Conservation (phyloP, 2,113 vertebrate species). For the Felis chaus region DNA sequence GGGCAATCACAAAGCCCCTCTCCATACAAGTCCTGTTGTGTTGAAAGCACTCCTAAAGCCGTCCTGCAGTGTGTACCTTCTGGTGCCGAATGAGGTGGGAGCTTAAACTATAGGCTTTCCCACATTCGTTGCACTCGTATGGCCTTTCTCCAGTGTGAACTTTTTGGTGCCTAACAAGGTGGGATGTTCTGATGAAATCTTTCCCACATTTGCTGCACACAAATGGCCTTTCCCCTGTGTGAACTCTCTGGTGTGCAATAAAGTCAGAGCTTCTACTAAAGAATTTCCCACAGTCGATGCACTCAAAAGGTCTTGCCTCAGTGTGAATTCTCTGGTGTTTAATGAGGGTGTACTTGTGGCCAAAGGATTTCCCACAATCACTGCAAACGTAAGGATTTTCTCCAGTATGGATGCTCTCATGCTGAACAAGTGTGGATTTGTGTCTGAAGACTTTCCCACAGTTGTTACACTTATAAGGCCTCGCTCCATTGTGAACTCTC, state of each 20-base stretch:
- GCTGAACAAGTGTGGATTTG: constrained; percentile 71
- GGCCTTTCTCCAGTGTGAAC: constrained; percentile 71
- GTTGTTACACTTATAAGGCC: constrained; percentile 61
- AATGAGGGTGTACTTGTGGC: constrained; percentile 62
- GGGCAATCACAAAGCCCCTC: neutral
- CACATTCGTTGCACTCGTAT: constrained; percentile 63
- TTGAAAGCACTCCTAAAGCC: constrained; percentile 30
- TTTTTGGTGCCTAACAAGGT: constrained; percentile 68
- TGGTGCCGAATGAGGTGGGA: constrained; percentile 67
- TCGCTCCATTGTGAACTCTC: constrained; percentile 70
- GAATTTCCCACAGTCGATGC: constrained; percentile 61
- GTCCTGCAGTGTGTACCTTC: constrained; percentile 55
- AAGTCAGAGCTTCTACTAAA: constrained; percentile 74
- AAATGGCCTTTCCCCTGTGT: constrained; percentile 74
- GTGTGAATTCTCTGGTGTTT: constrained; percentile 73
- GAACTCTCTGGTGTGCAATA: constrained; percentile 70
- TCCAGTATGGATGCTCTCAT: constrained; percentile 70
- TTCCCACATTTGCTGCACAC: constrained; percentile 72
- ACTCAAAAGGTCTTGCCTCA: constrained; percentile 61
- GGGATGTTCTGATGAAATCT: constrained; percentile 72
- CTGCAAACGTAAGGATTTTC: constrained; percentile 64
- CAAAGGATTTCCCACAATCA: constrained; percentile 69
- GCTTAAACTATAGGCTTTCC: constrained; percentile 64
- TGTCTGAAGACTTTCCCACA: constrained; percentile 74
- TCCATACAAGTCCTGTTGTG: neutral